phyloP scores from a whole-genome alignment of 2,797 vertebrate genomes.

The Cercopithecus diana region DNA sequence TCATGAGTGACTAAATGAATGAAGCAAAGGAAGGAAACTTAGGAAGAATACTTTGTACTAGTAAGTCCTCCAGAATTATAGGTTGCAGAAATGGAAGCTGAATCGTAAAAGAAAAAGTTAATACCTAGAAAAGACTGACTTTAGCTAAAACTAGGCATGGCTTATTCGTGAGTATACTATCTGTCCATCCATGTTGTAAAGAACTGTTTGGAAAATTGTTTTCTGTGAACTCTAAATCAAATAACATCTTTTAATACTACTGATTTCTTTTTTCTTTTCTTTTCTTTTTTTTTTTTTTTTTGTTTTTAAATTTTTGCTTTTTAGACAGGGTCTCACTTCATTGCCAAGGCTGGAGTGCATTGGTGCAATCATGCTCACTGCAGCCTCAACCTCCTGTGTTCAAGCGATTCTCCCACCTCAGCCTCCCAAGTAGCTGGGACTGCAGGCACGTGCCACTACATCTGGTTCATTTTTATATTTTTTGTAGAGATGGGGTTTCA shows the following conservation, averaged over 20 bases:
- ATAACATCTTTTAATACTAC: neutral
- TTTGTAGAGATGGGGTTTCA: neutral
- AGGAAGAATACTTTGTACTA: neutral
- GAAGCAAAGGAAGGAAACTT: neutral
- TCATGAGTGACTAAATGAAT: neutral
- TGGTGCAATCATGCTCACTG: neutral
- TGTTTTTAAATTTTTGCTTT: neutral
- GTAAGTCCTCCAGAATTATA: neutral
- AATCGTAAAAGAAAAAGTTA: neutral
- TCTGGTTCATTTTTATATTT: neutral
- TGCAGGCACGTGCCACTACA: neutral
- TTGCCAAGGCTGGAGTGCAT: neutral
- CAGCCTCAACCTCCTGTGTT: neutral
- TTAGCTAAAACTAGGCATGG: neutral
- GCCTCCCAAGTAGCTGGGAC: neutral
- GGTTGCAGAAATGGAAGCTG: neutral
- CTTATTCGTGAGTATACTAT: neutral
- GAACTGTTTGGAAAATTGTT: neutral
- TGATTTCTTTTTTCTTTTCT: neutral
- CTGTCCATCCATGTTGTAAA: neutral
- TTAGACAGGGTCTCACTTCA: neutral
- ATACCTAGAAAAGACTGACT: neutral
- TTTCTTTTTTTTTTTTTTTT: too few relatives aligned
- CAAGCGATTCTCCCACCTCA: neutral
- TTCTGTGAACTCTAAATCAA: neutral